Evolutionary conservation across 2,888 invertebrate genomes (phyloP), one percentile per base, ranked within the genome.

Genomic region (Xestoiulus laeticollis): DNA sequence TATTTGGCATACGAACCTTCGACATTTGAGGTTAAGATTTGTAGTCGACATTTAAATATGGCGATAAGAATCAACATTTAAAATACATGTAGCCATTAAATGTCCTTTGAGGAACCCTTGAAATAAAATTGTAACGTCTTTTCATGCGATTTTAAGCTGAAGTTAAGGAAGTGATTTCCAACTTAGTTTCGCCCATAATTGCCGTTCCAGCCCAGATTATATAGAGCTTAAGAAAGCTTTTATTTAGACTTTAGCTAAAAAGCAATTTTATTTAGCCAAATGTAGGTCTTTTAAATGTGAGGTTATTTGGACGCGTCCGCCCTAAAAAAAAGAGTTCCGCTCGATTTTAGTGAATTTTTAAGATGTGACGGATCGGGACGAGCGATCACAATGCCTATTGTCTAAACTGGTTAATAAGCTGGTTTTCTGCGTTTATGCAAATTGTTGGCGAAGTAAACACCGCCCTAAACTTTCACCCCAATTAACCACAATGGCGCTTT

Each of bases 401-500:
- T 68, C 68, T 68, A 68, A 68, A 68, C 68, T 68, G 68, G 68
- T 68, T 68, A 68, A 68, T 68, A n/a, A 68, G 68, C 68, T 68
- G 68, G 26, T 68, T 68, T 68, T 68, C 26, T 68, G 68, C 68
- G 68, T 68, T 68, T 68, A 68, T 68, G 68, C 68, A 68, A 68
- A 68, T 68, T 68, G 68, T 68, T 26, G 19, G 68, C 22, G 68
- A 68, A 68, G 68, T 68, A 68, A 68, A 68, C 68, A 68, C 68
- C 68, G 68, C 68, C 68, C 68, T 68, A 68, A 68, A 68, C 68
- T 68, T 68, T 68, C 68, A 68, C 68, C 68, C 26, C 68, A 68
- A 68, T 68, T 68, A 68, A 85, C 85, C 85, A 85, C 85, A 85
- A 85, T 68, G 68, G 68, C 68, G 26, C 33, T 43, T 22, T 85